phyloP scores from a whole-genome alignment of 1,140 invertebrate genomes.

The Lepidurus apus region DNA sequence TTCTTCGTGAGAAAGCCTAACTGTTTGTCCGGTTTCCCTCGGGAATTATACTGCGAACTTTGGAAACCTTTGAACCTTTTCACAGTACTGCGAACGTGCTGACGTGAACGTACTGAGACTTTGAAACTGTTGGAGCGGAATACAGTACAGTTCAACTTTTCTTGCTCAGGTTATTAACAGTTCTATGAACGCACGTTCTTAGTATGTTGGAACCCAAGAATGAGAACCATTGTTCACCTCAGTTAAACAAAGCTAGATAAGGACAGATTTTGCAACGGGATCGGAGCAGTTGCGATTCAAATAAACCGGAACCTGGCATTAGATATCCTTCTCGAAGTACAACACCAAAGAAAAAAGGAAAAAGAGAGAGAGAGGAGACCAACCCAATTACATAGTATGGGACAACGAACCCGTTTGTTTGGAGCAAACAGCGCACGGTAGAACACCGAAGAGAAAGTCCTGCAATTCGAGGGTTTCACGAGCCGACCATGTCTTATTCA shows the following conservation, averaged over 20 bases:
- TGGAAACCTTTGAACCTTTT: not conserved
- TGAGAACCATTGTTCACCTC: no score
- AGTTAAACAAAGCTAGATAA: no score
- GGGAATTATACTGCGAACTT: not conserved
- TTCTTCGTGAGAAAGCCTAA: not conserved
- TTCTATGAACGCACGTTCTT: no score
- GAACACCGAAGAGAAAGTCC: not conserved
- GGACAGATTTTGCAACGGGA: no score
- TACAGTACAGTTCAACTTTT: no score
- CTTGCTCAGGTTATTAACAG: no score
- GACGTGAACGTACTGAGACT: not conserved
- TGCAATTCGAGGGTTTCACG: not conserved
- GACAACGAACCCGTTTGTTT: not conserved
- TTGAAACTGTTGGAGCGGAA: no score
- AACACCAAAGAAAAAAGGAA: not conserved
- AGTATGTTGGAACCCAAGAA: no score
- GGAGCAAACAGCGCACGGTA: not conserved
- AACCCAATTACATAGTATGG: not conserved
- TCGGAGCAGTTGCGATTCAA: no score
- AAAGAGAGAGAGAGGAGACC: not conserved
- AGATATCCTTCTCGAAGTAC: no score
- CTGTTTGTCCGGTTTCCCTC: not conserved
- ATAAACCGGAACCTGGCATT: no score
- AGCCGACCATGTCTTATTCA: not conserved
- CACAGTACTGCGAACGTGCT: not conserved